Evolutionary conservation across 2,888 invertebrate genomes (phyloP), one percentile per base, ranked within the genome.

Genomic region (Spialia ferax): DNA sequence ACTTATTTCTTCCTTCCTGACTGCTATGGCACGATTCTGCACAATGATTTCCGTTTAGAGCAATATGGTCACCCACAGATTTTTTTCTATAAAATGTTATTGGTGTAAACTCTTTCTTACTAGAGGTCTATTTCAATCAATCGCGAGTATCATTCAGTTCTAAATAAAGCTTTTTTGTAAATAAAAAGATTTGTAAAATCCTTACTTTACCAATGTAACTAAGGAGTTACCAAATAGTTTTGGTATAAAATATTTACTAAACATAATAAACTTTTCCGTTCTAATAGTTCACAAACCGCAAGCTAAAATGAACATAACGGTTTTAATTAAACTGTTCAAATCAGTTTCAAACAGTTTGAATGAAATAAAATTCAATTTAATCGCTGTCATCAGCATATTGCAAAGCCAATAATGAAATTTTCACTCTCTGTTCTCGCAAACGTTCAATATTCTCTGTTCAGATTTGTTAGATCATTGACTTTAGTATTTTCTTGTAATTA

Each of bases 1-100:
- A 91, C 92, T 81, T 82, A 85, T 85, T 68, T 79, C 78, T 84
- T 79, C 75, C 79, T 84, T 81, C 75, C 77, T 79, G 75, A 74
- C 73, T 75, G 75, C 82, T 82, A 77, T 76, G 71, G 81, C 86
- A 87, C 84, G 73, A 74, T 72, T 70, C 73, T 80, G 82, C 82
- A 84, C 85, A 67, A 66, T 77, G n/a, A 15, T 73, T 73, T 73
- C 80, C 81, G 79, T 79, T 80, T 78, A 77, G 77, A 79, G 77
- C 82, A 75, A 79, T 81, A 79, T 77, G 79, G 79, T 81, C 73
- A 74, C 70, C 61, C 57, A 45, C 42, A 45, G 7, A 29, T 56
- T 15, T 29, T 1, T 50, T 45, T 10, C 18, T 26, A 18, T 48
- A 29, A 26, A 48, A 2, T 35, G 0, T 56, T n/a, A n/a, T n/a